Evolutionary conservation across 2,797 vertebrate genomes (phyloP), one percentile per base, ranked within the genome.

Genomic region (Phylloscopus collybita): DNA sequence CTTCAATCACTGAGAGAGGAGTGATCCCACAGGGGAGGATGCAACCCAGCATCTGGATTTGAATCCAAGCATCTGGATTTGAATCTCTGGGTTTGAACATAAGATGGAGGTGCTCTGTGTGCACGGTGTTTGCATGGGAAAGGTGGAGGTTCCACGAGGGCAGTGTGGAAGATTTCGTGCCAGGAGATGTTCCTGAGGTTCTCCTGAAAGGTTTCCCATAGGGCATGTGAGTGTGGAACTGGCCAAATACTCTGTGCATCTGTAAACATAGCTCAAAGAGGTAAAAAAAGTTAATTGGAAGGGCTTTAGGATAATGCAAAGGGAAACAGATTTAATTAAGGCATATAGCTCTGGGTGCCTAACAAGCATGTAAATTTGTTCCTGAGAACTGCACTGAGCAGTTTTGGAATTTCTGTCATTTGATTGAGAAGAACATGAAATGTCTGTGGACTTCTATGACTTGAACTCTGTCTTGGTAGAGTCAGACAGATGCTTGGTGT

Each of bases 101-200:
- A 23, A 42, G 49, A 50, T 1, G 5, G 32, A 94, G 23, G 10
- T 0, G 0, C 13, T 74, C 19, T 1, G 0, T 8, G 8, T 50
- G 11, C 18, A 15, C 5, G 6, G 2, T 53, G 36, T 65, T 75
- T 84, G 25, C 22, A 6, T 65, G 36, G 47, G 56, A 76, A 86
- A 53, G 45, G 32, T 25, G 18, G 22, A 53, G 32, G 42, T 54
- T 91, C 64, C 38, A 3, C 0, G 0, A 76, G 17, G 53, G 32
- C 38, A 34, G 6, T 10, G 5, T 42, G 18, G 34, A 49, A 20
- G 56, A 45, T 80, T 85, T 83, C 0, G 0, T 64, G 40, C 21
- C 45, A 74, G 64, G 12, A 50, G 13, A 1, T 26, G 13, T 53
- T 93, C 51, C 51, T 72, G 49, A 80, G 29, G 21, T 87, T 92